Conservation (phyloP, 2,113 vertebrate genomes). For the Cheirogaleus medius region DNA sequence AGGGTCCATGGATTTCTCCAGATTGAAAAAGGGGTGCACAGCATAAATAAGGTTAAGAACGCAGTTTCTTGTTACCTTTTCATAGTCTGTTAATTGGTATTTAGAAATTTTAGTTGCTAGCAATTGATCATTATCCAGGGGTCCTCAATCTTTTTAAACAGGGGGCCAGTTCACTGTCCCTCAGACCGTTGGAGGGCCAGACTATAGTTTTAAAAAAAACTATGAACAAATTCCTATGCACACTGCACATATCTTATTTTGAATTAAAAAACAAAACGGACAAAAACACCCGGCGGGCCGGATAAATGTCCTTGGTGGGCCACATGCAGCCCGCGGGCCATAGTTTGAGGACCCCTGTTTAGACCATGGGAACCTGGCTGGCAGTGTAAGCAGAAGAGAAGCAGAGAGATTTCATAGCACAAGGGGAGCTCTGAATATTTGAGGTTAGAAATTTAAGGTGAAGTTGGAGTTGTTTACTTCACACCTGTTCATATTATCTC, state of each 20-base stretch:
- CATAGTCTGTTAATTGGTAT: neutral
- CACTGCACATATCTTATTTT: too few relatives aligned
- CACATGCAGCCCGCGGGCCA: too few relatives aligned
- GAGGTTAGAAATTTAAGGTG: constrained; percentile 19
- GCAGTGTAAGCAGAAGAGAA: neutral
- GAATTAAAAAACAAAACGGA: too few relatives aligned
- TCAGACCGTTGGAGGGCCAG: too few relatives aligned
- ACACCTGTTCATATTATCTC: constrained; percentile 31
- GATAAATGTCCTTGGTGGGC: too few relatives aligned
- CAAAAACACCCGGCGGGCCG: too few relatives aligned
- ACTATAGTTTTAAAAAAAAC: too few relatives aligned
- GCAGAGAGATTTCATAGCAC: neutral
- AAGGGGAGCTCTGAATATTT: neutral
- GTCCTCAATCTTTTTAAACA: too few relatives aligned
- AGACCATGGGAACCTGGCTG: neutral
- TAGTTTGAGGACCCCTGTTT: too few relatives aligned
- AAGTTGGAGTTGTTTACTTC: constrained; percentile 21
- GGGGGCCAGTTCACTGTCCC: too few relatives aligned
- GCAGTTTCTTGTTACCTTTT: neutral
- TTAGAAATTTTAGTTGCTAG: neutral
- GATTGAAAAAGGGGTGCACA: rapidly evolving
- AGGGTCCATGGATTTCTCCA: neutral
- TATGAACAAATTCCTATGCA: too few relatives aligned
- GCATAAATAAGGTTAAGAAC: neutral
- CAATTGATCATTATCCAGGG: neutral